These are phyloP conservation scores for Peromyscus eremicus DNA, from an alignment of 2,797 vertebrate species.

Conservation along the genomic window DNA sequence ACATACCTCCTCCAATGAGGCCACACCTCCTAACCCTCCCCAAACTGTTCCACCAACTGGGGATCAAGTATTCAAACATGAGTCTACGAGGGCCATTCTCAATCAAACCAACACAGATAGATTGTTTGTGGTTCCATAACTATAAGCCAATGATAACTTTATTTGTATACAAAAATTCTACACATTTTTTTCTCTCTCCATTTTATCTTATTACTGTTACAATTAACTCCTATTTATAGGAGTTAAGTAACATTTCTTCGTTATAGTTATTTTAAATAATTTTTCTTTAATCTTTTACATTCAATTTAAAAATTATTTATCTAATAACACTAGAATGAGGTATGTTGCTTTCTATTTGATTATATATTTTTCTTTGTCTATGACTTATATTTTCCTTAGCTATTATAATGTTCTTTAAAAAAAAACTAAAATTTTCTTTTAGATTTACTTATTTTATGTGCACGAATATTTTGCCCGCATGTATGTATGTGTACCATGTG, in stretches of 20 bases:
- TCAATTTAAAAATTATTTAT: not conserved
- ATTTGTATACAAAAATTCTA: not conserved
- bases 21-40: not conserved
- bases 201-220: not conserved
- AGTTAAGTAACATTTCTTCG: not conserved
- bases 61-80: not conserved
- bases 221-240: slow-evolving; percentile 11
- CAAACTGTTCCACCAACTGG: not conserved
- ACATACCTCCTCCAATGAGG: not conserved
- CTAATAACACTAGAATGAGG: not conserved
- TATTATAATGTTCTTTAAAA: not conserved
- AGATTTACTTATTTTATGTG: not conserved
- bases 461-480: not conserved
- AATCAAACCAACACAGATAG: not conserved
- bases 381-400: not conserved
- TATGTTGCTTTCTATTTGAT: not conserved
- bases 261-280: slow-evolving; percentile 29
- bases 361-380: not conserved
- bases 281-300: not conserved
- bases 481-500: not conserved
- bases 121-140: not conserved
- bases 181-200: not conserved
- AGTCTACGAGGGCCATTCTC: not conserved
- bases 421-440: not conserved
- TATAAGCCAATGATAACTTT: not conserved